These are phyloP conservation scores for Antechinus stuartii DNA, from an alignment of 2,113 vertebrate genomes.

Conservation along the genomic window DNA sequence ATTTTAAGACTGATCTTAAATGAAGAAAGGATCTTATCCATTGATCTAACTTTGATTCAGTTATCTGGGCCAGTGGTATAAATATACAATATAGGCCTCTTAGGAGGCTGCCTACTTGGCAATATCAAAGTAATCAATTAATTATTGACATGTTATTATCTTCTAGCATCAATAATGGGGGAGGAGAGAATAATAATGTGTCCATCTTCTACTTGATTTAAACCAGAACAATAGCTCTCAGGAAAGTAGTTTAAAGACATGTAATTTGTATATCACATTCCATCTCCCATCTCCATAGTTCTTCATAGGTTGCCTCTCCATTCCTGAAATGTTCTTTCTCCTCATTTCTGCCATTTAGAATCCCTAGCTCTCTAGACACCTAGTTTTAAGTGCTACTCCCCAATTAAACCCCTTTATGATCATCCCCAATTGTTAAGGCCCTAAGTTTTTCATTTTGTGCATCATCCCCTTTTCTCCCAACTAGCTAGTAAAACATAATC, in stretches of 20 bases:
- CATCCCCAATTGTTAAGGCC: background rate
- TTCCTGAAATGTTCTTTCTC: background rate
- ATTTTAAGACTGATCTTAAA: slow-evolving; percentile 39
- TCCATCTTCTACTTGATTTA: background rate
- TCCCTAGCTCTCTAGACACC: background rate
- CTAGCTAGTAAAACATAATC: background rate
- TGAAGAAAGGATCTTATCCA: background rate
- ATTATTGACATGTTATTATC: background rate
- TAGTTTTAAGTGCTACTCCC: background rate
- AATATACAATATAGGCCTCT: background rate
- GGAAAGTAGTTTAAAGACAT: background rate
- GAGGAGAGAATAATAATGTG: background rate
- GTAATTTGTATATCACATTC: background rate
- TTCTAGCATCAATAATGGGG: background rate
- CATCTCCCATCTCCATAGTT: background rate
- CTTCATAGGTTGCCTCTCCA: background rate
- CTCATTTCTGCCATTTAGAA: background rate
- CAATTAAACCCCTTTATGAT: background rate
- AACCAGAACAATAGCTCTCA: background rate
- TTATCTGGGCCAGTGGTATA: background rate
- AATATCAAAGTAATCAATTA: background rate
- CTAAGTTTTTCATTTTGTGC: background rate
- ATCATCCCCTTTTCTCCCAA: background rate
- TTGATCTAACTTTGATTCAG: background rate
- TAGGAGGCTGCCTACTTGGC: background rate